Conservation (phyloP, 2,888 invertebrate genomes). For the Sialis lutaria region DNA sequence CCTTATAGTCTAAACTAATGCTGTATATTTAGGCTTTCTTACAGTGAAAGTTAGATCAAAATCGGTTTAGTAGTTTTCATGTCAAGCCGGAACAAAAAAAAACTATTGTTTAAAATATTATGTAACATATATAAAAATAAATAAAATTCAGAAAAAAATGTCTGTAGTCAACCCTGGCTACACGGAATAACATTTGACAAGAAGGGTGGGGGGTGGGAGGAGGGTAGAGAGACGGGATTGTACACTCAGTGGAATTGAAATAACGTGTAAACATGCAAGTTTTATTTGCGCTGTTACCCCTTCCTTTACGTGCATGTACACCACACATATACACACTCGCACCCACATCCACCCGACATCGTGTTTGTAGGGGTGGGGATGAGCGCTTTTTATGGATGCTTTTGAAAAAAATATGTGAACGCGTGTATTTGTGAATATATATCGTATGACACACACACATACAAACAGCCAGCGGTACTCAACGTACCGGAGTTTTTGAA, state of each 20-base stretch:
- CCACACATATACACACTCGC: background rate
- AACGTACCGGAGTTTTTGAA: background rate
- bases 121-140: too few species aligned
- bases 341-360: background rate
- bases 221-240: background rate
- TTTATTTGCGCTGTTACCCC: slow-evolving; percentile 10
- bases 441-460: background rate
- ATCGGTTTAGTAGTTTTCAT: too few species aligned
- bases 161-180: too few species aligned
- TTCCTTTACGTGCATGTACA: background rate
- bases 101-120: too few species aligned
- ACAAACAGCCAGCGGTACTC: background rate
- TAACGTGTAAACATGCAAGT: slow-evolving; percentile 13
- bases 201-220: background rate
- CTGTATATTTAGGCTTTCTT: too few species aligned
- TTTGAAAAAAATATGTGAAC: background rate
- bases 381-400: background rate
- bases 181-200: too few species aligned
- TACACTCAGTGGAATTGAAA: slow-evolving; percentile 14
- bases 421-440: background rate
- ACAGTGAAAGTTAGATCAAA: too few species aligned
- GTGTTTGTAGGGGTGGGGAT: background rate
- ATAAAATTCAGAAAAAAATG: too few species aligned
- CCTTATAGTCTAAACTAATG: too few species aligned
- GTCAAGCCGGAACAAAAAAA: too few species aligned